phyloP scores from a whole-genome alignment of 2,113 vertebrate genomes.

The Apistogramma diplotaenia region DNA sequence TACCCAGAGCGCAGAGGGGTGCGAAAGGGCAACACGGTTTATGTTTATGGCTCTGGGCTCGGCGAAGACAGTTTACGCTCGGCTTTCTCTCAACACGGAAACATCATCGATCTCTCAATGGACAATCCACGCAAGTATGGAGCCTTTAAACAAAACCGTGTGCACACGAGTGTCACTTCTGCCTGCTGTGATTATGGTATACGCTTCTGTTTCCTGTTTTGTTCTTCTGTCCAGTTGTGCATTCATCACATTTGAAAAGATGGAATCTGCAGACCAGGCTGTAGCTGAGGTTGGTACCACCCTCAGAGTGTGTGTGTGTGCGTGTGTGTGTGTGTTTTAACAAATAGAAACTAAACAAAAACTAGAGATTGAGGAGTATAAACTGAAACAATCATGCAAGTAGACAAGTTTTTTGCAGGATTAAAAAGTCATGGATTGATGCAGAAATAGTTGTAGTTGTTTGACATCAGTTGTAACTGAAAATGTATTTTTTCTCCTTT shows the following conservation, averaged over 20 bases:
- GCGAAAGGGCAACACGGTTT: constrained; percentile 89
- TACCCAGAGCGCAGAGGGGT: constrained; percentile 84
- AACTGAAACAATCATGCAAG: no score
- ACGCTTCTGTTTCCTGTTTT: background rate
- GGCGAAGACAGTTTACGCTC: constrained; percentile 81
- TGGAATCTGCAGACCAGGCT: constrained; percentile 91
- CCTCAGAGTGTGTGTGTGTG: no score
- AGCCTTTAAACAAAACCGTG: background rate
- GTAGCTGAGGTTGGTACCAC: constrained; percentile 81
- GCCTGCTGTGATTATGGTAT: background rate
- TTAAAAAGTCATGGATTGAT: background rate
- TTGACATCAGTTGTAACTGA: background rate
- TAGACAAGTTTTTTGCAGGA: no score
- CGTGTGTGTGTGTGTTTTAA: no score
- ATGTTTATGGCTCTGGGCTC: constrained; percentile 86
- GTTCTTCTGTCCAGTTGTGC: constrained; percentile 80
- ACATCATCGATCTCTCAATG: constrained; percentile 90
- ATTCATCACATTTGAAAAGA: constrained; percentile 92
- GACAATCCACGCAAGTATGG: constrained; percentile 87
- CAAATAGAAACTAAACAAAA: no score
- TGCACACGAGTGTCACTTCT: background rate
- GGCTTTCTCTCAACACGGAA: constrained; percentile 86
- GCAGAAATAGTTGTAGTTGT: background rate
- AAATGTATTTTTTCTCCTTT: background rate
- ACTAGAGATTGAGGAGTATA: no score